Evolutionary conservation across 2,113 vertebrate species (phyloP), one percentile per base, ranked within the genome.

Genomic region (Poecile atricapillus): DNA sequence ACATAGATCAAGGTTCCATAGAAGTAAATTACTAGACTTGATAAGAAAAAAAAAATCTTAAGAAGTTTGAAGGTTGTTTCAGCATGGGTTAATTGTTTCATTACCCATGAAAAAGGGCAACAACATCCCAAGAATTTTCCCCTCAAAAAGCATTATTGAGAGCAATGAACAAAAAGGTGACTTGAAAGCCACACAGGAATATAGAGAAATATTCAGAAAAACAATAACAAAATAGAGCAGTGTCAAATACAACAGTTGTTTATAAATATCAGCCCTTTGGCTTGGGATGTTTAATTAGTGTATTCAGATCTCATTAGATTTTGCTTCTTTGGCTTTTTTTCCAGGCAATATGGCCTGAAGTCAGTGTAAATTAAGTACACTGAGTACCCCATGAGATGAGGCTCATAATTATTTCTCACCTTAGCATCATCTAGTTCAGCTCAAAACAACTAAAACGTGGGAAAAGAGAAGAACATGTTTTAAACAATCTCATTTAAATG

Each of bases 1-100:
- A 94, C 87, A 97, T 93, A 97, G 87, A 97, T 97, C 97, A 98
- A 95, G 50, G 64, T 80, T 92, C 64, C 60, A 74, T 27, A 68
- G 83, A 95, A 96, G 63, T 81, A 63, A 95, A 96, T 91, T 96
- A 94, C 92, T 69, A 93, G 56, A 94, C 65, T 53, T 67, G 59
- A 94, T 93, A 93, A 88, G 87, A 91, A 96, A 97, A 86, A 46
- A 47, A 49, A 24, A 11, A 16, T 69, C 47, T 74, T 92, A 76
- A 95, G 70, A 93, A 93, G 43, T 93, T 88, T 89, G 58, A 97
- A 95, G 76, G 70, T 80, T 96, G 62, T 84, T 53, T 15, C 84
- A 90, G 73, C 44, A 85, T 20, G 86, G 81, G 64, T 95, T 95
- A 95, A 94, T 93, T 95, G 46, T 83, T 95, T 85, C n/a, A 76